phyloP scores from a whole-genome alignment of 2,113 vertebrate species.

The Dendropsophus ebraccatus region DNA sequence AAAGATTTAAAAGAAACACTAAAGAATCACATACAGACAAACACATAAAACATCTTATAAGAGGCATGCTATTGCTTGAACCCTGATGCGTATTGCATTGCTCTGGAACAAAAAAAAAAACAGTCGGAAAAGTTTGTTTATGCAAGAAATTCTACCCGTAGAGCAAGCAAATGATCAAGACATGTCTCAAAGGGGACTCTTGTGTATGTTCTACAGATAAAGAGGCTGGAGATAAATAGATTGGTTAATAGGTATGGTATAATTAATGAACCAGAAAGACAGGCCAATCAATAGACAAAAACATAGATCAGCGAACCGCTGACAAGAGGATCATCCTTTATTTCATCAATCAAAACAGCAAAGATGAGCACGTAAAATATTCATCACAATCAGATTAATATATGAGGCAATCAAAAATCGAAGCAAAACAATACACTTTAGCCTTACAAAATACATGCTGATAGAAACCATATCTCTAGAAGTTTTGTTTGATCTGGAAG shows the following conservation, averaged over 20 bases:
- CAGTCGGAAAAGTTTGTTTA: background rate
- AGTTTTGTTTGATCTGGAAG: background rate
- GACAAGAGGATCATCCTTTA: slow-evolving; percentile 32
- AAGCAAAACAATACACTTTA: slow-evolving; percentile 21
- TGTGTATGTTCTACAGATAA: background rate
- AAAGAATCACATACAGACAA: background rate
- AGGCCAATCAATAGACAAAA: slow-evolving; percentile 50
- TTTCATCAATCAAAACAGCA: slow-evolving; percentile 42
- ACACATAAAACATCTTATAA: background rate
- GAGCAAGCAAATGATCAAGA: background rate
- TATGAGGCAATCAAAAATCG: slow-evolving; percentile 20
- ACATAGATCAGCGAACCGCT: slow-evolving; percentile 39
- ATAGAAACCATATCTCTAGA: background rate
- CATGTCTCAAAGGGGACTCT: background rate
- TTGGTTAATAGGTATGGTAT: slow-evolving; percentile 30
- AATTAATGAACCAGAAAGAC: slow-evolving; percentile 51
- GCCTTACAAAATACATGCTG: slow-evolving; percentile 4
- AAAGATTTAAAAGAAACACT: background rate
- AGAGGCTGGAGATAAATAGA: slow-evolving; percentile 36
- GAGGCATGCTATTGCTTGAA: background rate
- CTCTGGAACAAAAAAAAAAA: no score
- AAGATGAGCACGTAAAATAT: slow-evolving; percentile 47
- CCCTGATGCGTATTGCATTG: background rate
- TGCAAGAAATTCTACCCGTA: background rate
- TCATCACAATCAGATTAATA: slow-evolving; percentile 41